phyloP scores from a whole-genome alignment of 2,797 vertebrate species.

The Linurgus olivaceus region DNA sequence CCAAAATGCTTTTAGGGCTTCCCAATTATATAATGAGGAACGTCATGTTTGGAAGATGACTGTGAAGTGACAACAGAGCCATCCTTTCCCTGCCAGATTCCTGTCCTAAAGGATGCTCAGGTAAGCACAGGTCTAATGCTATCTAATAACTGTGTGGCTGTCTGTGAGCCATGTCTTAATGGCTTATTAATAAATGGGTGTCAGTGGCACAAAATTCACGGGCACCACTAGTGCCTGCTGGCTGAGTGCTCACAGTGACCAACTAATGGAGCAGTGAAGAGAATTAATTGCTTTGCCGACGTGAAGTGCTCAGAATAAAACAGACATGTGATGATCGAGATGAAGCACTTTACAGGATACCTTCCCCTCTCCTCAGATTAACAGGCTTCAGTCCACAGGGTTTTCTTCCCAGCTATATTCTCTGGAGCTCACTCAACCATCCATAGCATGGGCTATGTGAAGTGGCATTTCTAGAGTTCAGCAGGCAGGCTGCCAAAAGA shows the following conservation, averaged over 20 bases:
- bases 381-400: background rate
- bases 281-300: background rate
- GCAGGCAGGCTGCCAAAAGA: conserved; percentile 50
- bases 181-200: background rate
- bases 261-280: background rate
- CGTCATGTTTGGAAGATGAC: background rate
- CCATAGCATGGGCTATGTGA: background rate
- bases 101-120: background rate
- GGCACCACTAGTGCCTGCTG: background rate
- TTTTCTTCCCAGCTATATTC: background rate
- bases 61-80: background rate
- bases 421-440: conserved; percentile 3
- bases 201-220: background rate
- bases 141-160: background rate
- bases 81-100: background rate
- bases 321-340: background rate
- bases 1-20: background rate
- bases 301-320: background rate
- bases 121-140: background rate
- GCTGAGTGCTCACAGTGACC: background rate
- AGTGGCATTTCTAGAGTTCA: conserved; percentile 41
- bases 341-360: background rate
- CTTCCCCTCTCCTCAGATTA: background rate
- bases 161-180: background rate
- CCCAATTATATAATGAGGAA: background rate